phyloP scores from a whole-genome alignment of 2,113 vertebrate species.

The Pseudorectes ferrugineus region DNA sequence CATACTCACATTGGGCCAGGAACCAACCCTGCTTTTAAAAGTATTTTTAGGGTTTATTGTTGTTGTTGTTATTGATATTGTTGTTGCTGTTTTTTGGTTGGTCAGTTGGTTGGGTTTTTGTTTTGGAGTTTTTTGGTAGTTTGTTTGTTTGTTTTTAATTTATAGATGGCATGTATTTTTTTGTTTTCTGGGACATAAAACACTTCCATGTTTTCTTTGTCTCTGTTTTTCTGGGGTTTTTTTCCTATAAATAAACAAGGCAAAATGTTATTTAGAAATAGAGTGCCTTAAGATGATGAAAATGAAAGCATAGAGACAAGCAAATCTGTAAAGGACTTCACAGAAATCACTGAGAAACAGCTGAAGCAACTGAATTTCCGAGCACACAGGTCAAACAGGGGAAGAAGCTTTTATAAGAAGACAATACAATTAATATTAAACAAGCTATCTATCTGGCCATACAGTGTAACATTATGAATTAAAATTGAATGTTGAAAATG shows the following conservation, averaged over 20 bases:
- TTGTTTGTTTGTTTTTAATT: background rate
- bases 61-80: background rate
- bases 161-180: background rate
- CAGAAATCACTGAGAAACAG: background rate
- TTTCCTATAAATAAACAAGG: background rate
- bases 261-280: background rate
- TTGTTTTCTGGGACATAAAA: background rate
- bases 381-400: background rate
- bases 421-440: background rate
- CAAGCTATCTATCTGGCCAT: background rate
- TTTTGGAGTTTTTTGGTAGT: background rate
- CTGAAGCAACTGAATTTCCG: background rate
- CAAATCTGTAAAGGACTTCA: background rate
- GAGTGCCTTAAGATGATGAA: background rate
- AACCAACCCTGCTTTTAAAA: background rate
- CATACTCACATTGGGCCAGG: rapidly evolving
- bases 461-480: background rate
- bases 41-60: too few species aligned
- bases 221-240: background rate
- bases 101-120: background rate
- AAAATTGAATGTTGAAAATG: background rate
- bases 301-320: background rate
- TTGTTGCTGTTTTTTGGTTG: background rate
- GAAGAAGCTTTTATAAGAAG: background rate
- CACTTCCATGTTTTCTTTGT: background rate